Evolutionary conservation across 1,140 invertebrate genomes (phyloP).

Genomic region (Heliconius melpomene): DNA sequence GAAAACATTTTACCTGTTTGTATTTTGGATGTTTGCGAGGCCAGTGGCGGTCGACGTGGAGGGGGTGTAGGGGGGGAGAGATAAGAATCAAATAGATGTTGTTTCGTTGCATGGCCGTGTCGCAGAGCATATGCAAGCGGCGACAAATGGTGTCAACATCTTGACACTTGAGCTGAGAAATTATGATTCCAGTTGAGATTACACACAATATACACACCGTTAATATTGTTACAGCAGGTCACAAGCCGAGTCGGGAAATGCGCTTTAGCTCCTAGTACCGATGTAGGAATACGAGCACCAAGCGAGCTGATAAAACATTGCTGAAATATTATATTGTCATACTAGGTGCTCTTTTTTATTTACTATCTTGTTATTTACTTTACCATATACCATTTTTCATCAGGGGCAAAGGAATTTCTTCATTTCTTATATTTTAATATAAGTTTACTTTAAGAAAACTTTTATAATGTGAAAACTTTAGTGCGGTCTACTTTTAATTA

Average conservation of each 20-base stretch:
- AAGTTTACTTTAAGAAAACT: conserved; percentile 20
- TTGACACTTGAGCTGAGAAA: conserved; percentile 66
- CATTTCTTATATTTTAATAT: conserved; percentile 14
- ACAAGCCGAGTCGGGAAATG: conserved; percentile 32
- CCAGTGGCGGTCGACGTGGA: conserved; percentile 48
- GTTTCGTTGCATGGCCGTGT: conserved; percentile 73
- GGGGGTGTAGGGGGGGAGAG: conserved; percentile 53
- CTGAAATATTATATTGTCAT: not conserved
- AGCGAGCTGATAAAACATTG: not conserved
- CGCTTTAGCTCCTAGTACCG: not conserved
- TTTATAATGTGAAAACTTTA: conserved; percentile 21
- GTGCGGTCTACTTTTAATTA: conserved; percentile 26
- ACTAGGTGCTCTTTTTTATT: not conserved
- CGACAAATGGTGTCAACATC: conserved; percentile 63
- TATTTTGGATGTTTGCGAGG: conserved; percentile 61
- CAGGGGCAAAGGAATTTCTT: not conserved
- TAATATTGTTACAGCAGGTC: conserved; percentile 41
- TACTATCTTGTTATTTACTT: not conserved
- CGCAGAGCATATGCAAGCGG: conserved; percentile 68
- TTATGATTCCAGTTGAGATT: conserved; percentile 52
- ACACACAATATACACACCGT: conserved; percentile 44
- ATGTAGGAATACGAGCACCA: not conserved
- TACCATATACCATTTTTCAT: not conserved
- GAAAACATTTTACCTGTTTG: conserved; percentile 71
- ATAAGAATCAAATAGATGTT: conserved; percentile 81